Base-by-base conservation (phyloP, 1,140 invertebrate species). In the Macrosteles quadrilineatus region DNA sequence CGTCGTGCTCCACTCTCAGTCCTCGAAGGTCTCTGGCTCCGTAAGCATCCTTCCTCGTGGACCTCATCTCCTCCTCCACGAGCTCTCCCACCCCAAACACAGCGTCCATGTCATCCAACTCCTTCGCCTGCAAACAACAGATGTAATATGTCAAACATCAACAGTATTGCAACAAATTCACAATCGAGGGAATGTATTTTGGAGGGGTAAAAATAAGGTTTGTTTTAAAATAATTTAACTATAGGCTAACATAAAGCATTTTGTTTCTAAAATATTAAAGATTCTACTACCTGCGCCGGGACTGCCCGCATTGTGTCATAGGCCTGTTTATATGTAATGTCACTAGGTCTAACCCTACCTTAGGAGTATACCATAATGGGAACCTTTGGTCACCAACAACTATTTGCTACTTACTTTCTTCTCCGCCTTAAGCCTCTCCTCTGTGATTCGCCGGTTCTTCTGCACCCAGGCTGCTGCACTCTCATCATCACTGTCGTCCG, bases 41-140 rank as follows among this genome's bases (percentile, higher is more conserved):
- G 78, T 96, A 96, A 12, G 87, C 85, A 45, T 81, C 80, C 27
- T 81, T 85, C 71, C 86, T 86, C 29, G 87, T 84, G 71, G 84
- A 85, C 64, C 83, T 78, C 69, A 90, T 87, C 77, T 95, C 93
- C 74, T 93, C 87, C 72, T 92, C 89, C 2, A 98, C 85, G 12
- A 98, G 82, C 72, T 90, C 90, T 9, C 88, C 86, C 68, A 98
- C 88, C 32, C 96, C 96, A 87, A 98, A 98, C 77, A 95, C 95
- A 78, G 89, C 91, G 84, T 99, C 97, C 82, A 98, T 86, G 81
- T 98, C 95, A 80, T 98, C 95, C 72, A 98, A 80, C 83, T 94
- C 86, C 82, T 96, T 96, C 43, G 94, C 95, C 91, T 94, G 77
- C 19, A 75, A 79, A 67, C 67, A 32, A 72, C 29, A 70, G 21